These are phyloP conservation scores for Conops quadrifasciatus DNA, from an alignment of 2,888 invertebrate species.

Conservation along the genomic window DNA sequence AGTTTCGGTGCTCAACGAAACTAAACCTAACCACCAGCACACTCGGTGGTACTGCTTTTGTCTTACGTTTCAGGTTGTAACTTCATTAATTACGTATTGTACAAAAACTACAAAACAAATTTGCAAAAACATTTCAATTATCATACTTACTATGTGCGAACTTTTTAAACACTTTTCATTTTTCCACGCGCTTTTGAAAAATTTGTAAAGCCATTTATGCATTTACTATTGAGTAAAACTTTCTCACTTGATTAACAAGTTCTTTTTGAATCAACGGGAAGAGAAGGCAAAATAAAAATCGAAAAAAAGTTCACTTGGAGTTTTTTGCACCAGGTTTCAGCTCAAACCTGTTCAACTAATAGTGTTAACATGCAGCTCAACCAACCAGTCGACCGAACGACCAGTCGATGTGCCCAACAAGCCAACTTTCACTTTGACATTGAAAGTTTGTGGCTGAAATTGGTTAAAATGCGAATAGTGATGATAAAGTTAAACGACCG, in stretches of 20 bases:
- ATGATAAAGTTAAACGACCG: slow-evolving; percentile 38
- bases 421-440: slow-evolving; percentile 65
- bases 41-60: no score
- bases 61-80: no score
- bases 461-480: not conserved
- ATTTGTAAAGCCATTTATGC: not conserved
- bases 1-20: no score
- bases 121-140: no score
- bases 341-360: not conserved
- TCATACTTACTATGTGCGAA: no score
- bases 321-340: not conserved
- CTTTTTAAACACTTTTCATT: no score
- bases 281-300: slow-evolving; percentile 43
- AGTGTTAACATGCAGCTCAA: no score
- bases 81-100: no score
- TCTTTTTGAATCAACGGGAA: slow-evolving; percentile 43
- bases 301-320: not conserved
- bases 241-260: slow-evolving; percentile 61
- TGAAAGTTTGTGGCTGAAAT: slow-evolving; percentile 52
- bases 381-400: slow-evolving; percentile 4
- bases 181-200: no score
- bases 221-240: slow-evolving; percentile 46
- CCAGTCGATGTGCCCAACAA: slow-evolving; percentile 39
- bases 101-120: no score
- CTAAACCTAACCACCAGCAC: no score